A percentile compares a stretch with the other conserved stretches of the same genome.
Conservation (phyloP, 2,797 vertebrate genomes). For the Bradypodion pumilum region DNA sequence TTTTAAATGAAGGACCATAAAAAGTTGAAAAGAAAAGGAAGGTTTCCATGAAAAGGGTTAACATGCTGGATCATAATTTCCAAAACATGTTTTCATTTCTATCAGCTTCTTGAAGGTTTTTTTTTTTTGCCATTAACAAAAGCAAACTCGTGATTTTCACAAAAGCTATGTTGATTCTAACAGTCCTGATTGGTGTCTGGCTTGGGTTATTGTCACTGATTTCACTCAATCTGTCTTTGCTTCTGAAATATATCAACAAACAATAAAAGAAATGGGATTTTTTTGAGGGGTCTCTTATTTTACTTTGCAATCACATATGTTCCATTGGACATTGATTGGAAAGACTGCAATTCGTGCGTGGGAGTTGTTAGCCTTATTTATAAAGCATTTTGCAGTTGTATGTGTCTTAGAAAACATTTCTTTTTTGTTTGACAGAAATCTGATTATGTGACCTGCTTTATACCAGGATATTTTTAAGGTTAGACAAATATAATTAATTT, state of each 20-base stretch:
- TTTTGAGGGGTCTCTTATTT: neutral
- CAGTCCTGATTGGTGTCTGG: slow-evolving; percentile 39
- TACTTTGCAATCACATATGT: neutral
- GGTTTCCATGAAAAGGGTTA: neutral
- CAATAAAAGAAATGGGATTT: neutral
- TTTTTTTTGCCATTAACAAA: slow-evolving; percentile 48
- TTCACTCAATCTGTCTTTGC: slow-evolving; percentile 44
- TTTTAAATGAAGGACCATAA: neutral
- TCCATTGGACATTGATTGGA: neutral
- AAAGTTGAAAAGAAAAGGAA: neutral
- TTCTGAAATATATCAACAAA: slow-evolving; percentile 10
- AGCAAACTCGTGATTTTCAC: slow-evolving; percentile 54
- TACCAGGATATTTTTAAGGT: neutral
- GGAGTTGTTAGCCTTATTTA: neutral
- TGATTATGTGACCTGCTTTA: neutral
- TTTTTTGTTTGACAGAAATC: neutral
- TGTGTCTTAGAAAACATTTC: neutral
- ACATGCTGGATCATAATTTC: neutral
- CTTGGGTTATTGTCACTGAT: slow-evolving; percentile 15
- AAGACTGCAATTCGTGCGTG: neutral
- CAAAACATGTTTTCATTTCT: neutral
- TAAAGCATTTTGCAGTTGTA: neutral
- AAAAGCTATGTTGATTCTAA: slow-evolving; percentile 49
- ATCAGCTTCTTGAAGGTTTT: neutral
- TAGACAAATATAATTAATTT: slow-evolving; percentile 10